Percentiles rank a stretch among this genome's conserved stretches.
Conservation (phyloP, 53 echinoderm and acorn worm species). For the Actinopyga echinites region DNA sequence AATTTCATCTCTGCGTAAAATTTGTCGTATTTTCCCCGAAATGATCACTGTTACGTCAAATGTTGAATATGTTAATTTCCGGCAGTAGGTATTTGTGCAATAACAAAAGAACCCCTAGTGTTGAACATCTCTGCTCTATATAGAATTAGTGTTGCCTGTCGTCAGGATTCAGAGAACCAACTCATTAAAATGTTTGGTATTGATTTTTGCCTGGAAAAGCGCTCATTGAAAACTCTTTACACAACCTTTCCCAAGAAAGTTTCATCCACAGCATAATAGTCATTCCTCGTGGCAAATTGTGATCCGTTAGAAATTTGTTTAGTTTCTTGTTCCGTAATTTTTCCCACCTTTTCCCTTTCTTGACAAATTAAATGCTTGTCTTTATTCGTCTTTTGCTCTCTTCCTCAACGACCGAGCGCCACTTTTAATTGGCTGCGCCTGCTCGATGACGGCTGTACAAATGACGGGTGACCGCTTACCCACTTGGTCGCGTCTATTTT, state of each 20-base stretch:
- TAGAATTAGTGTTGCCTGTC: no score
- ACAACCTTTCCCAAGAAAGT: background rate
- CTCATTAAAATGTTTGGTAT: slow-evolving; percentile 14
- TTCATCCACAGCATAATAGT: background rate
- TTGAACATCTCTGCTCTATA: no score
- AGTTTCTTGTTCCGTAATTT: slow-evolving; percentile 18
- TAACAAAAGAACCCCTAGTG: no score
- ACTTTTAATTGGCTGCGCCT: slow-evolving; percentile 23
- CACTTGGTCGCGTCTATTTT: background rate
- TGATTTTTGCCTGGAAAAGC: background rate
- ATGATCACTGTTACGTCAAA: no score
- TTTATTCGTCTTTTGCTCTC: background rate
- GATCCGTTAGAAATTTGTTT: background rate
- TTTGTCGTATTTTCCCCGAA: no score
- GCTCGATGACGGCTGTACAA: slow-evolving; percentile 24
- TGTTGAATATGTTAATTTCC: no score
- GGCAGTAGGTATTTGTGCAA: no score
- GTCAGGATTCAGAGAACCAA: background rate
- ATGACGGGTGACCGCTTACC: slow-evolving; percentile 8
- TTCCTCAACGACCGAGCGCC: background rate
- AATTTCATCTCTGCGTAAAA: no score
- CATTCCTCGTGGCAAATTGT: slow-evolving; percentile 8
- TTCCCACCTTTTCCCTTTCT: background rate
- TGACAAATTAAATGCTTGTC: slow-evolving; percentile 11
- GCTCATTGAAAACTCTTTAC: slow-evolving; percentile 30